Base-by-base conservation (phyloP, 2,888 invertebrate genomes). In the Spisula subtruncata region DNA sequence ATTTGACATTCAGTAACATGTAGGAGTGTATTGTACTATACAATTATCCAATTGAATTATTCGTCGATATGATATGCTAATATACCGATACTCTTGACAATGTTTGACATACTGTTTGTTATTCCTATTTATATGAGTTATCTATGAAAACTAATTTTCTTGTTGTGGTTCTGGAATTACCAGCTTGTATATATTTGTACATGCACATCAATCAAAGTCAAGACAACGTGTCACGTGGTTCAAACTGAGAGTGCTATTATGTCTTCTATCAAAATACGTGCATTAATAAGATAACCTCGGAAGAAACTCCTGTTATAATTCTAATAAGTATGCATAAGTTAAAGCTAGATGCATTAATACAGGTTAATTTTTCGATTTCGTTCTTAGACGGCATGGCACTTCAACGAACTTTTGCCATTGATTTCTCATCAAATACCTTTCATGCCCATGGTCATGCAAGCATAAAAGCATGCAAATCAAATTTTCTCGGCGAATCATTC, bases 391-490 rank as follows among this genome's bases (percentile, higher is more conserved):
- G 75, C 35, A 75, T 35, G 75, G 75, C 35, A 75, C 75, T 25
- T 75, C 16, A 8, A 48, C 35, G 46, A 81, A 81, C 81, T 81
- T 46, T 81, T 25, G 48, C 25, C 81, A 81, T 81, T 18, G 81
- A 81, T 81, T 81, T 48, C 81, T 46, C 46, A 48, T 81, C 81
- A 81, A 46, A 81, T 46, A 20, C 41, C 46, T 0, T 25, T 48
- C 81, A 75, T 75, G 75, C 75, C 75, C 75, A 35, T 32, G 75
- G 75, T 35, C 75, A 75, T 75, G 75, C 75, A 75, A 54, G 54
- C 1, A 82, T 82, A 54, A 82, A 82, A 32, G 66, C 79, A 85
- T 85, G 85, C 75, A 85, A 85, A 85, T 85, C 85, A 85, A 85
- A 85, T 85, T 85, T 71, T 75, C 51, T 79, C 46, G 25, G 79